These are phyloP conservation scores for Pseudoips prasinana DNA, from an alignment of 2,888 invertebrate genomes.

Conservation along the genomic window DNA sequence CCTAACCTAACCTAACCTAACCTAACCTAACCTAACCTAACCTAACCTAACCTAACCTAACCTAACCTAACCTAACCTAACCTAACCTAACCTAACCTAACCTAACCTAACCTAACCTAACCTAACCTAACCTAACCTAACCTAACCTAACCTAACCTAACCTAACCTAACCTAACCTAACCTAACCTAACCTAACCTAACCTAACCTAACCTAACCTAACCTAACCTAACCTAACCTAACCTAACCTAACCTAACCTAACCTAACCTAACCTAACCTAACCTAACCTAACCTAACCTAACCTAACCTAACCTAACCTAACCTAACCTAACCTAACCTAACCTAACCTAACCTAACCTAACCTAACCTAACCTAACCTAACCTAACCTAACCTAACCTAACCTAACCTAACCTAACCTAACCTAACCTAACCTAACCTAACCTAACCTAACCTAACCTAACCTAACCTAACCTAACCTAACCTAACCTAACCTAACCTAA, in stretches of 20 bases:
- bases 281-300: slow-evolving; percentile 1
- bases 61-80: slow-evolving; percentile 24
- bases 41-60: slow-evolving; percentile 21
- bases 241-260: slow-evolving; percentile 7
- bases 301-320: not conserved
- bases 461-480: slow-evolving; percentile 17
- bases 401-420: slow-evolving; percentile 16
- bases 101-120: slow-evolving; percentile 25
- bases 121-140: slow-evolving; percentile 18
- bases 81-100: slow-evolving; percentile 26
- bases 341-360: slow-evolving; percentile 6
- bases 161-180: slow-evolving; percentile 8
- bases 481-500: slow-evolving; percentile 12
- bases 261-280: slow-evolving; percentile 3
- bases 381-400: slow-evolving; percentile 16
- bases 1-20: slow-evolving; percentile 17
- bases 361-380: slow-evolving; percentile 11
- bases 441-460: slow-evolving; percentile 17
- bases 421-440: slow-evolving; percentile 16
- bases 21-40: slow-evolving; percentile 30
- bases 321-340: not conserved
- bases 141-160: slow-evolving; percentile 8
- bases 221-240: slow-evolving; percentile 7
- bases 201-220: slow-evolving; percentile 7
- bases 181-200: slow-evolving; percentile 8